These are phyloP conservation scores for Atherinomorus stipes DNA, from an alignment of 2,113 vertebrate genomes.

Conservation along the genomic window DNA sequence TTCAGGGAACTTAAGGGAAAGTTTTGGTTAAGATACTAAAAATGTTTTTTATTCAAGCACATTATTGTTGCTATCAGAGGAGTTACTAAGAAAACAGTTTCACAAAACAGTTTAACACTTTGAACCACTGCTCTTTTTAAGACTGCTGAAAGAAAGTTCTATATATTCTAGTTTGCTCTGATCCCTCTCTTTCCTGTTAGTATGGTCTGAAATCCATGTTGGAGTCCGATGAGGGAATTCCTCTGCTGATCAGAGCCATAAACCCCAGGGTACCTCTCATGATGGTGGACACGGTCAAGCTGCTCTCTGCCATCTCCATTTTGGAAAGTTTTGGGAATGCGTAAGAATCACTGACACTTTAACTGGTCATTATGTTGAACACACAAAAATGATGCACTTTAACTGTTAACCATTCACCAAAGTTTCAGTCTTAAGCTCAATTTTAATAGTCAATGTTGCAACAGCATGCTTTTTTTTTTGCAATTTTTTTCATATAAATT, in stretches of 20 bases:
- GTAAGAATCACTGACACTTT: constrained; percentile 76
- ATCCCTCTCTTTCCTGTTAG: constrained; percentile 64
- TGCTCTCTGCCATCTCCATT: constrained; percentile 92
- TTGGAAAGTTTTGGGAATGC: constrained; percentile 88
- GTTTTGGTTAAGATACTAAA: too few relatives aligned
- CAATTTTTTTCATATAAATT: neutral
- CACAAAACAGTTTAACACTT: too few relatives aligned
- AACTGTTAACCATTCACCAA: neutral
- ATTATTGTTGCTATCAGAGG: too few relatives aligned
- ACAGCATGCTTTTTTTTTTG: neutral
- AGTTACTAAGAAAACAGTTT: too few relatives aligned
- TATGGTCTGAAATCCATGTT: constrained; percentile 92
- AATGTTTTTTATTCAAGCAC: too few relatives aligned
- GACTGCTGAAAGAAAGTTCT: neutral
- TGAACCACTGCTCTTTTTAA: neutral
- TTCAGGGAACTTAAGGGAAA: too few relatives aligned
- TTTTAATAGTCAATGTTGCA: neutral
- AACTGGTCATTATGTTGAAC: neutral
- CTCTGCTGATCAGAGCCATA: constrained; percentile 88
- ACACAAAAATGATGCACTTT: neutral
- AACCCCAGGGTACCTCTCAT: constrained; percentile 87
- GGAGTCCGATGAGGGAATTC: constrained; percentile 86
- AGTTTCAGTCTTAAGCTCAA: neutral
- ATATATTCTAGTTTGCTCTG: neutral
- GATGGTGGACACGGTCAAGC: constrained; percentile 91